Conservation (phyloP, 2,113 vertebrate species). For the Mola mola region DNA sequence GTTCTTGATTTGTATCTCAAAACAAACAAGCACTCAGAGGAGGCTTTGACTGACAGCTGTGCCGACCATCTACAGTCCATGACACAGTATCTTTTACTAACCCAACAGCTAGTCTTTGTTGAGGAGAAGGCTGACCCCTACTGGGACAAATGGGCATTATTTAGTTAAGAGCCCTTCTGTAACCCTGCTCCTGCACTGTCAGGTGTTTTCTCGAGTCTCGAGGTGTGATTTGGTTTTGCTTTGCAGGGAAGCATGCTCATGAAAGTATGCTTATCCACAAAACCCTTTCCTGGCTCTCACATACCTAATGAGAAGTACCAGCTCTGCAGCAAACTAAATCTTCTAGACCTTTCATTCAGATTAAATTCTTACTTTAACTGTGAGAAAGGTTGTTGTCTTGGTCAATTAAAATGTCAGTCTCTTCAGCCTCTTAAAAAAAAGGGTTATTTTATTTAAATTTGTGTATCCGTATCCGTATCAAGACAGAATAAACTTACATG, state of each 20-base stretch:
- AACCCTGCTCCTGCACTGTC: background rate
- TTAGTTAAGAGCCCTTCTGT: background rate
- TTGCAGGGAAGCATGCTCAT: background rate
- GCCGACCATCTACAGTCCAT: slow-evolving; percentile 2
- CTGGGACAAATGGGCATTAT: slow-evolving; percentile 45
- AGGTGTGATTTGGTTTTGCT: background rate
- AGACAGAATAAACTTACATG: slow-evolving; percentile 79
- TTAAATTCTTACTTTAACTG: background rate
- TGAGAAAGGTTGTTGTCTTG: background rate
- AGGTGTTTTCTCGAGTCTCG: background rate
- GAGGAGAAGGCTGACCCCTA: slow-evolving; percentile 66
- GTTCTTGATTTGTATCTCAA: slow-evolving; percentile 10
- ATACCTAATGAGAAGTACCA: background rate
- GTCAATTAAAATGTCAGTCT: background rate
- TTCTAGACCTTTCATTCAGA: background rate
- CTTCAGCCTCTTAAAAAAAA: background rate
- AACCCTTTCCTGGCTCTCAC: background rate
- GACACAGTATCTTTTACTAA: background rate
- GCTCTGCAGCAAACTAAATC: background rate
- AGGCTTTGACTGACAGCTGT: background rate
- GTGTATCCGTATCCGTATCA: background rate
- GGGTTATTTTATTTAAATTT: background rate
- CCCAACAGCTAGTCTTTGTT: slow-evolving; percentile 8
- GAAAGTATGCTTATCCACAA: background rate
- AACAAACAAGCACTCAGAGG: slow-evolving; percentile 20